phyloP scores from a whole-genome alignment of 2,113 vertebrate genomes.

The Chinchilla lanigera region DNA sequence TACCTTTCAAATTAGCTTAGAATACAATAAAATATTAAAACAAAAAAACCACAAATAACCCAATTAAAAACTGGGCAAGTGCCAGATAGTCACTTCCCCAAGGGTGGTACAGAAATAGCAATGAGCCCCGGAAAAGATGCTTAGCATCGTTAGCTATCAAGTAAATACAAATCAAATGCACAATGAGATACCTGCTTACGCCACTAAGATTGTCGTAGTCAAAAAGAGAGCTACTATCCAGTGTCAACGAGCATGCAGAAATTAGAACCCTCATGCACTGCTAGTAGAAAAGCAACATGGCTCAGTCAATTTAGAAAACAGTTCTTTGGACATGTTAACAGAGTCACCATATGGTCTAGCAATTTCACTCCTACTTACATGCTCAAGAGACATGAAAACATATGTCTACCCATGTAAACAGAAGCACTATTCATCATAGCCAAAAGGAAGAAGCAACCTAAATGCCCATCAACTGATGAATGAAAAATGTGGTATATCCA shows the following conservation, averaged over 20 bases:
- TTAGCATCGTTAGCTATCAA: background rate
- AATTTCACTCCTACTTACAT: background rate
- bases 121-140: background rate
- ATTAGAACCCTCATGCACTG: background rate
- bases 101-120: background rate
- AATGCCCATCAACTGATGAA: background rate
- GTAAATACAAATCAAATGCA: constrained; percentile 30
- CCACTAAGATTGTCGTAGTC: background rate
- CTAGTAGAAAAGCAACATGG: background rate
- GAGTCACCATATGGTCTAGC: background rate
- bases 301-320: background rate
- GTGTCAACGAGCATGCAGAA: background rate
- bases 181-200: background rate
- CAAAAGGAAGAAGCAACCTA: background rate
- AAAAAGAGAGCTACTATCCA: background rate
- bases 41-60: background rate
- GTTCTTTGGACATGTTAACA: background rate
- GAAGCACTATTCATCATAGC: background rate
- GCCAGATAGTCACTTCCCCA: background rate
- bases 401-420: background rate
- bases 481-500: background rate
- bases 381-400: background rate
- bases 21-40: background rate
- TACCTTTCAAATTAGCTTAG: background rate
- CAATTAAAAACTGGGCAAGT: background rate